A percentile compares a stretch with the other conserved stretches of the same genome.
Conservation (phyloP, 1,140 invertebrate species). For the Battus philenor region DNA sequence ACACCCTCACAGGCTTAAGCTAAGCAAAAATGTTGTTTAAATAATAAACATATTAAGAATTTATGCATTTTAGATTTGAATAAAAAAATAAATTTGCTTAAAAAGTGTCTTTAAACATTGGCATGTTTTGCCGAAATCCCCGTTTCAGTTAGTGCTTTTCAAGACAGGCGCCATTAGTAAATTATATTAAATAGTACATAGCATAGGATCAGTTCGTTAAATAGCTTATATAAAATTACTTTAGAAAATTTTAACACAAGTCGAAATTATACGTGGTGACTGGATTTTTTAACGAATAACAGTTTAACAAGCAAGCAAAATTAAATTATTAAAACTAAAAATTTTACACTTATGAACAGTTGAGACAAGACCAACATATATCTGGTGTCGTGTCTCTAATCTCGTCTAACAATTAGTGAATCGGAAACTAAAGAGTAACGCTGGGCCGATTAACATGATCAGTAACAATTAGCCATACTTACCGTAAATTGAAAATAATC, state of each 20-base stretch:
- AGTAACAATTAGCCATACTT: constrained; percentile 41
- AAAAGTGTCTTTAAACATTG: not conserved
- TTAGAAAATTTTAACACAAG: constrained; percentile 10
- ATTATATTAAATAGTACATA: not conserved
- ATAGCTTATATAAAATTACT: constrained; percentile 1
- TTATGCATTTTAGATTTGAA: constrained; percentile 1
- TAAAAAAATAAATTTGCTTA: constrained; percentile 3
- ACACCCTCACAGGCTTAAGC: constrained; percentile 54
- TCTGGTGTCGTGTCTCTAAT: constrained; percentile 41
- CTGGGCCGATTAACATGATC: constrained; percentile 55
- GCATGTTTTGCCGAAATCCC: constrained; percentile 5
- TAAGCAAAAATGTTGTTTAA: constrained; percentile 30
- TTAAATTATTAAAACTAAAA: constrained; percentile 19
- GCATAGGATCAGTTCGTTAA: not conserved
- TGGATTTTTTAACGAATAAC: constrained; percentile 18
- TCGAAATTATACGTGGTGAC: constrained; percentile 22
- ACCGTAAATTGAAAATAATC: constrained; percentile 30
- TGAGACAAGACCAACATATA: constrained; percentile 51
- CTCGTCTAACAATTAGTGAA: constrained; percentile 37
- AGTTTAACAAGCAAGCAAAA: constrained; percentile 17
- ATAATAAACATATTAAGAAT: constrained; percentile 9
- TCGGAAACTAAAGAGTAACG: constrained; percentile 34
- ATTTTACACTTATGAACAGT: not conserved
- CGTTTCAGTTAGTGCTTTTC: constrained; percentile 21
- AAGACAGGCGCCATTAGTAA: not conserved